Evolutionary conservation across 2,888 invertebrate species (phyloP), one percentile per base, ranked within the genome.

Genomic region (Agriopis leucophaearia): DNA sequence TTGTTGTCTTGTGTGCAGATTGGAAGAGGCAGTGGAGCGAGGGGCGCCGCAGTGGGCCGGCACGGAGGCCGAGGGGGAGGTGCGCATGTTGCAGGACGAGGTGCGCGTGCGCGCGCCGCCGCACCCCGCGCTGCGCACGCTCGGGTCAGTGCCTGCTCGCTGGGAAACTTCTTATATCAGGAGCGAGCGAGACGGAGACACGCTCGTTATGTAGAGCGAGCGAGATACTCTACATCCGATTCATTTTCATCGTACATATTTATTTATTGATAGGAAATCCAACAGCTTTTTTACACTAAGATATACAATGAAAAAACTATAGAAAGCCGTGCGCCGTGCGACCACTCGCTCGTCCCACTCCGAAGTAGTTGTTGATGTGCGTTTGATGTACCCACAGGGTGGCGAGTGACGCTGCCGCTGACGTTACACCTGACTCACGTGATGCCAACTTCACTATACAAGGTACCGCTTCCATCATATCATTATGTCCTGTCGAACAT

Each of bases 21-120:
- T 15, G 16, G 10, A 36, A 12, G 47, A n/a, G 4, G 36, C 16
- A 10, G 42, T 27, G 36, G 13, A 44, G 45, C 45, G 45, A 44
- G 45, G n/a, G 51, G 0, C 9, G 1, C 52, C 1, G 47, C 42
- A 9, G 35, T 59, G 65, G 15, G 27, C 65, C 38, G 51, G 57
- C 40, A 6, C 65, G 47, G 59, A 55, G 54, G 65, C 54, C 42
- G 59, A 8, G 54, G 10, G 38, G 48, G 65, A 59, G 59, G 40
- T 48, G 45, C 18, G 16, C 9, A 15, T 36, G 54, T 52, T 65
- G 65, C 51, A 8, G 3, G 52, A 54, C 36, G 61, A 56, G 56
- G 42, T 61, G 56, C 56, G 16, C n/a, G 18, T 51, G 45, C 50
- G 50, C 40, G n/a, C 50, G 35, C 15, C 47, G 42, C 45, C 44